Percentiles rank a stretch among this genome's conserved stretches.
Evolutionary conservation across 2,113 vertebrate species (phyloP).

Genomic region (Paraplagusia blochii): DNA sequence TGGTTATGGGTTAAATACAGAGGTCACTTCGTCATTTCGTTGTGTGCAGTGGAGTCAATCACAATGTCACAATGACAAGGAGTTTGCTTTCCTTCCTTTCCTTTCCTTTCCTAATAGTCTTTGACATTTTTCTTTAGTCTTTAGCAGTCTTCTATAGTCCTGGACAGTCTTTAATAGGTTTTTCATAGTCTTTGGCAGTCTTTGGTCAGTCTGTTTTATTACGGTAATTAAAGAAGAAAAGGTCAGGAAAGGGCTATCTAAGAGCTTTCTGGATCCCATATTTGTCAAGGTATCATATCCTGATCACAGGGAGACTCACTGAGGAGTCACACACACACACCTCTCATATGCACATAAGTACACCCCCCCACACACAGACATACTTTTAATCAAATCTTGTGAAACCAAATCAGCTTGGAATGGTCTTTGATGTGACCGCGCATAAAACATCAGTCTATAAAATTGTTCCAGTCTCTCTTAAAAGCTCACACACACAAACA

Average conservation of each 20-base stretch:
- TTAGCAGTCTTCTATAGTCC: no score
- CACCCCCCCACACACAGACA: background rate
- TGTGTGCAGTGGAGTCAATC: no score
- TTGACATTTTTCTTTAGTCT: no score
- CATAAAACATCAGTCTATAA: constrained; percentile 8
- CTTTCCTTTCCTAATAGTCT: no score
- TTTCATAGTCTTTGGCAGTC: background rate
- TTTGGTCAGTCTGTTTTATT: constrained; percentile 2
- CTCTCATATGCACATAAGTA: background rate
- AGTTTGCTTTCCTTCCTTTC: no score
- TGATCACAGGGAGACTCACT: constrained; percentile 17
- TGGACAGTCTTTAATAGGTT: no score
- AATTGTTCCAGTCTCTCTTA: constrained; percentile 10
- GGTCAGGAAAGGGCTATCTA: background rate
- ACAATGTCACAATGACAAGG: no score
- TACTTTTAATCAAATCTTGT: background rate
- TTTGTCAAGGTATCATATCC: constrained; percentile 28
- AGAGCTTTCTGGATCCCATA: constrained; percentile 9
- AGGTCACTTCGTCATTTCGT: no score
- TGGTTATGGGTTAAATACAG: no score
- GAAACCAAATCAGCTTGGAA: constrained; percentile 34
- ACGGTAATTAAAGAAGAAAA: background rate
- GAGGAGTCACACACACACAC: background rate
- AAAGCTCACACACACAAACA: constrained; percentile 8
- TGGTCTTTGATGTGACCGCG: background rate